These are phyloP conservation scores for Tuta absoluta DNA, from an alignment of 2,888 invertebrate species.

Conservation along the genomic window DNA sequence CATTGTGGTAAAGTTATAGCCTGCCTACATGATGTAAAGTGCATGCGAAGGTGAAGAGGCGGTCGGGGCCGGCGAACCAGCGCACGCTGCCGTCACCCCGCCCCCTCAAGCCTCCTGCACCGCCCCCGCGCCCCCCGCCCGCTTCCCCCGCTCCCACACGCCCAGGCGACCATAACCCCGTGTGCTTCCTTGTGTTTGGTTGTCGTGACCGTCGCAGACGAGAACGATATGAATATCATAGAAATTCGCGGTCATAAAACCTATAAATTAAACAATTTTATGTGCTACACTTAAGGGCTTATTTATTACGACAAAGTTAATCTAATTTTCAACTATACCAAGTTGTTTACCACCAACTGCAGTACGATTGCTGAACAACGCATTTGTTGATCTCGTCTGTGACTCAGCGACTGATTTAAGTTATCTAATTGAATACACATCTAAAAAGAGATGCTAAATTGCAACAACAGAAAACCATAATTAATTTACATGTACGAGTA, in stretches of 20 bases:
- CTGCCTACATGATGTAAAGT: constrained; percentile 35
- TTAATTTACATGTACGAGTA: constrained; percentile 68
- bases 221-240: not conserved
- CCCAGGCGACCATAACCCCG: constrained; percentile 44
- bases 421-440: constrained; percentile 27
- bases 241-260: not conserved
- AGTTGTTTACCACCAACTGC: constrained; percentile 22
- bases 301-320: constrained; percentile 37
- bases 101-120: constrained; percentile 69
- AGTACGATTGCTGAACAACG: not conserved
- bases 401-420: constrained; percentile 26
- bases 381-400: constrained; percentile 9
- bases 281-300: not conserved
- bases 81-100: constrained; percentile 32
- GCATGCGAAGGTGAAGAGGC: constrained; percentile 26
- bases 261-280: constrained; percentile 1
- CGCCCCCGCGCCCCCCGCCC: constrained; percentile 64
- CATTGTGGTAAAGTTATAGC: constrained; percentile 45
- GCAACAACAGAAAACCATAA: constrained; percentile 73
- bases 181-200: constrained; percentile 47
- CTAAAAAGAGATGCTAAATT: constrained; percentile 34
- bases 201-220: constrained; percentile 7
- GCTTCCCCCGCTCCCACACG: constrained; percentile 78
- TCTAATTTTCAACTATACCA: constrained; percentile 37
- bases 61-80: constrained; percentile 32